Conservation (phyloP, 2,113 vertebrate species). For the Oxyruncus cristatus region DNA sequence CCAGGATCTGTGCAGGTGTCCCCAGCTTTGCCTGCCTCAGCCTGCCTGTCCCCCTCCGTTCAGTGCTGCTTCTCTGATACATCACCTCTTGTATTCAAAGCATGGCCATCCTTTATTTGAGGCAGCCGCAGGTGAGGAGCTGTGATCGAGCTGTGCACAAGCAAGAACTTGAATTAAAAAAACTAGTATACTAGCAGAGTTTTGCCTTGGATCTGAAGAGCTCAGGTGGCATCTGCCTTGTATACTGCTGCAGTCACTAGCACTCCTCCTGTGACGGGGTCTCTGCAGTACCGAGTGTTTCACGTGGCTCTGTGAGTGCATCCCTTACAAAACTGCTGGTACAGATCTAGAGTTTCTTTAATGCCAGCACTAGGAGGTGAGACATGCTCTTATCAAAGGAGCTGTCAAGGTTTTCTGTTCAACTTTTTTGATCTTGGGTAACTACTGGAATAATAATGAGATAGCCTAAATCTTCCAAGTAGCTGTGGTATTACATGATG, state of each 20-base stretch:
- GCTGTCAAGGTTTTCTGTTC: not conserved
- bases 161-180: not conserved
- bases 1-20: not conserved
- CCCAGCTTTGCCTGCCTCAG: not conserved
- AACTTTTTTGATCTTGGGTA: slow-evolving; percentile 18
- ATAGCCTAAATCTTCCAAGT: not conserved
- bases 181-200: not conserved
- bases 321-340: not conserved
- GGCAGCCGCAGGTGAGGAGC: not conserved
- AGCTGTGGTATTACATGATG: not conserved
- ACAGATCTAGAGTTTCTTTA: not conserved
- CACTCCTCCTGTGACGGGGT: not conserved
- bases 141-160: not conserved
- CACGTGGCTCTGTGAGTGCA: not conserved
- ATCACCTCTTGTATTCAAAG: not conserved
- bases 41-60: not conserved
- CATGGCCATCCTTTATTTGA: not conserved
- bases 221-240: not conserved
- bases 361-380: not conserved
- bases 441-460: not conserved
- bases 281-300: not conserved
- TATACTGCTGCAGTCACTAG: not conserved
- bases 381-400: not conserved
- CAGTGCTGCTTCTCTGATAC: not conserved
- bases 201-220: slow-evolving; percentile 12